Base-by-base conservation (phyloP, 2,888 invertebrate genomes). In the Hydraecia micacea region DNA sequence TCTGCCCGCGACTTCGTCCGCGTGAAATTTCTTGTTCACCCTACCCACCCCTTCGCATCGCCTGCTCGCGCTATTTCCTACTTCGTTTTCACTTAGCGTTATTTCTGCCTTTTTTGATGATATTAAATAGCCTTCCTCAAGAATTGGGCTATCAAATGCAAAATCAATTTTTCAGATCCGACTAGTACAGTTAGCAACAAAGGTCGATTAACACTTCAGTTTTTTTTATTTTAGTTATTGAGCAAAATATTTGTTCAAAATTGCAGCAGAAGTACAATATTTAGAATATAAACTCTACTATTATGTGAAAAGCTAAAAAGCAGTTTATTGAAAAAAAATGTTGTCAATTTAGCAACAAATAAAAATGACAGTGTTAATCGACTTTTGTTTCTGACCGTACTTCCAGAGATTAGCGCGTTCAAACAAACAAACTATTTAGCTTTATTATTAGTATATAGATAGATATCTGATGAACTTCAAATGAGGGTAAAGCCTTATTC, bases 401-500 rank as follows among this genome's bases (percentile, higher is more conserved):
- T 52, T 21, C 52, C 0, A 52, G 52, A 52, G 52, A 25, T 9
- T 3, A 55, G 11, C 11, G n/a, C n/a, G 55, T 25, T 25, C 55
- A 55, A 58, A 11, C 55, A 58, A 58, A 55, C 25, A 25, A 11
- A 5, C n/a, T n/a, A 11, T 58, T 58, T 1, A n/a, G 55, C n/a
- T n/a, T 58, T n/a, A 58, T 8, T 21, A 52, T 52, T 25, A n/a
- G 55, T 55, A 25, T 55, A 52, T 21, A 52, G 52, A n/a, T n/a
- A 58, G 55, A n/a, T 70, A 70, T 49, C 52, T 58, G 49, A 83
- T 62, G 69, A 58, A 62, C 42, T 55, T 82, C 39, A 58, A 77
- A 58, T 73, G 52, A 72, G 32, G 39, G 49, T 49, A 46, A 49
- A 65, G 18, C 39, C 55, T 68, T 58, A 63, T 67, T 67, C 32